Evolutionary conservation across 2,113 vertebrate genomes (phyloP), one percentile per base, ranked within the genome.

Genomic region (Apteryx mantelli): DNA sequence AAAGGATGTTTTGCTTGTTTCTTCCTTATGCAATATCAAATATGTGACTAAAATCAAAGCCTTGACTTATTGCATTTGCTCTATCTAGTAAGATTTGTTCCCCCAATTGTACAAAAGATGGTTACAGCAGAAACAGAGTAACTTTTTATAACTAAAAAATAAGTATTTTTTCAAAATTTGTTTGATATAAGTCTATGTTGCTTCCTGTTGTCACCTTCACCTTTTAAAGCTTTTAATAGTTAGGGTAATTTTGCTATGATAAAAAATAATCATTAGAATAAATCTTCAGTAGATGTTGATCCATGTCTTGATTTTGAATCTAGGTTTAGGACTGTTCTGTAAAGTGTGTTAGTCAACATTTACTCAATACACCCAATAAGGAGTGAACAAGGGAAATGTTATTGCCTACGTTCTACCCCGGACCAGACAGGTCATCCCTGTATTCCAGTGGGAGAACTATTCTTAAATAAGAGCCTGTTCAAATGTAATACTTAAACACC

Each of bases 331-430:
- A 28, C 34, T 48, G 34, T 40, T 86, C 46, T n/a, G 21, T 60
- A 53, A 68, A 32, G 68, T 6, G 15, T 40, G 14, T 80, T 84
- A 55, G 11, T 55, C 79, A 73, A 52, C 58, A 63, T 32, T 12
- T 52, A 22, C 1, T 1, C 0, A 1, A 56, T 85, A 16, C 65
- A 42, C 21, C 25, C 20, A 52, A 18, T 52, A 36, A 50, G 50
- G 26, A 60, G 5, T 9, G 5, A 61, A 61, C 3, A 73, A 38
- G 11, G 73, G 14, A 80, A 66, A 60, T 60, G 13, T 2, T 64
- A n/a, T 56, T 17, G 58, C 9, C 25, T 44, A 7, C 0, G 1
- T 60, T 81, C 32, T 74, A 61, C 9, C 25, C 14, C 14, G 61
- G 28, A 32, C 0, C 53, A 16, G 55, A 13, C 24, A 63, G 34